Evolutionary conservation across 2,113 vertebrate species (phyloP).

Genomic region (Cardinalis cardinalis): DNA sequence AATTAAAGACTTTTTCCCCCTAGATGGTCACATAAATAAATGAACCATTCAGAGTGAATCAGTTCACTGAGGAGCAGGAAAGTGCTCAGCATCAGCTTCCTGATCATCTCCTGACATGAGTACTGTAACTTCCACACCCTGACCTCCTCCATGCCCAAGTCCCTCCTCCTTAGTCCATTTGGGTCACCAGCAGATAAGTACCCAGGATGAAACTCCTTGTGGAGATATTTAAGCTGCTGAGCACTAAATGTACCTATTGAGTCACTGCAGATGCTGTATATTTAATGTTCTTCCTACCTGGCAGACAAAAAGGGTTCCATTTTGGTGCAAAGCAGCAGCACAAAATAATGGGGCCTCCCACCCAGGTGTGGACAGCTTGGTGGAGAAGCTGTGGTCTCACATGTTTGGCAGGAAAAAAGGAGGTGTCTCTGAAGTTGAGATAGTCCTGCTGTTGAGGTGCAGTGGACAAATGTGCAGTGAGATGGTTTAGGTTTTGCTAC

Average conservation of each 20-base stretch:
- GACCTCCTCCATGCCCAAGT: constrained; percentile 14
- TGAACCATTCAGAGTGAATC: constrained; percentile 62
- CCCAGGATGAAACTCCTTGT: constrained; percentile 25
- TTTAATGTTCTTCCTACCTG: not conserved
- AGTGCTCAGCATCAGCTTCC: constrained; percentile 46
- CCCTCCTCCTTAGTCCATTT: constrained; percentile 8
- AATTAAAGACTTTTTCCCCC: constrained; percentile 65
- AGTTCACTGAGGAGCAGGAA: constrained; percentile 55
- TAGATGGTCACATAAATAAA: constrained; percentile 70
- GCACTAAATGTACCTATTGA: not conserved
- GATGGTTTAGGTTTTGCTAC: not conserved
- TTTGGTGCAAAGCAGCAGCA: not conserved
- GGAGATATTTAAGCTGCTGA: constrained; percentile 6
- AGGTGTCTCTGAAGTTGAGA: not conserved
- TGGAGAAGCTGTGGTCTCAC: not conserved
- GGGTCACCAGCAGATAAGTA: not conserved
- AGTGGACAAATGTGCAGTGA: not conserved
- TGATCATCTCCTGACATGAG: not conserved
- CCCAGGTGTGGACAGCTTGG: not conserved
- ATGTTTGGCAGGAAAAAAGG: not conserved
- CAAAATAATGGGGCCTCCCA: not conserved
- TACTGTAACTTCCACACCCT: not conserved
- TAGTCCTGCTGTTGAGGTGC: not conserved
- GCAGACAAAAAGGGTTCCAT: not conserved
- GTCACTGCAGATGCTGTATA: not conserved